These are phyloP conservation scores for Heteronetta atricapilla DNA, from an alignment of 2,113 vertebrate genomes.

Conservation along the genomic window DNA sequence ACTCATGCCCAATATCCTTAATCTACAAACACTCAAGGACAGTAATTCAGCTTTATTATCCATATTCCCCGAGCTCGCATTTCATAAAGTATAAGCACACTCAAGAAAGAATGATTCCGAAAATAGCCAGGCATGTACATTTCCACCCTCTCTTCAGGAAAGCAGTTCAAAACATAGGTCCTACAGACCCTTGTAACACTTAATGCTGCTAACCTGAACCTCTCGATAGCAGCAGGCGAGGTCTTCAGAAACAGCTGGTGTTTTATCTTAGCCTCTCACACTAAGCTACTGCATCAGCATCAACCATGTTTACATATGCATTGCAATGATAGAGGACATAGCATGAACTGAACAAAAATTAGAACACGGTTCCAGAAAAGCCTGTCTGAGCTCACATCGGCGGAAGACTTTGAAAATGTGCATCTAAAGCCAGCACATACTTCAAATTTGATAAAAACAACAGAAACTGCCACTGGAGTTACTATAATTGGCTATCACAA, in stretches of 20 bases:
- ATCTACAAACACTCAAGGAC: constrained; percentile 8
- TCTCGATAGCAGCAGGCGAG: constrained; percentile 16
- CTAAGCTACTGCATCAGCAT: constrained; percentile 42
- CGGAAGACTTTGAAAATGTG: background rate
- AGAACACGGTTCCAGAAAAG: background rate
- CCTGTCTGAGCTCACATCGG: background rate
- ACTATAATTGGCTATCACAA: constrained; percentile 23
- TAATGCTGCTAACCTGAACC: constrained; percentile 49
- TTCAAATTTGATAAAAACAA: background rate
- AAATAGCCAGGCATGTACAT: constrained; percentile 32
- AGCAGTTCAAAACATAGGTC: constrained; percentile 1
- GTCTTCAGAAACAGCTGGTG: constrained; percentile 55
- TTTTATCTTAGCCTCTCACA: constrained; percentile 58
- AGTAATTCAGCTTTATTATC: constrained; percentile 38
- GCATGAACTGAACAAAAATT: constrained; percentile 29
- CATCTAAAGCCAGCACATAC: background rate
- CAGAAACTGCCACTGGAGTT: background rate
- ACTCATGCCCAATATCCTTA: background rate
- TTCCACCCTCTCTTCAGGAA: constrained; percentile 11
- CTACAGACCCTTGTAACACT: constrained; percentile 21
- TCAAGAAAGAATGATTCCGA: constrained; percentile 13
- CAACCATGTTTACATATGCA: constrained; percentile 1
- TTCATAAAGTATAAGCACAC: constrained; percentile 18
- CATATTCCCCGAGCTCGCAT: background rate
- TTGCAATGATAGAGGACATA: constrained; percentile 40